Conservation (phyloP, 2,113 vertebrate species). For the Carettochelys insculpta region DNA sequence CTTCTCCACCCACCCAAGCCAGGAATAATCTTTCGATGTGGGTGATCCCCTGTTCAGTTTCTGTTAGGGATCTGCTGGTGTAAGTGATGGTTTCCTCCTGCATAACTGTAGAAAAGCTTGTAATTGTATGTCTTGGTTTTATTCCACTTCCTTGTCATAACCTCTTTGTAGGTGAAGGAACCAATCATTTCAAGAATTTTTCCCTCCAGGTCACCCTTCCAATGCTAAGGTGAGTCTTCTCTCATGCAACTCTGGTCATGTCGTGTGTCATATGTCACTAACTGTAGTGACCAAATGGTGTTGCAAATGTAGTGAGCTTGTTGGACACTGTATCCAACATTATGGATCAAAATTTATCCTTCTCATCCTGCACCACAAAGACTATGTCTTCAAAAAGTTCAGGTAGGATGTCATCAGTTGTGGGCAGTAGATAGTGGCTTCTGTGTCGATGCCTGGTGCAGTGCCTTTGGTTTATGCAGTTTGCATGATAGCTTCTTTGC, state of each 20-base stretch:
- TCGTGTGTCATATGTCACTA: not conserved
- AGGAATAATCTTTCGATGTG: not conserved
- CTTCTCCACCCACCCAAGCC: not conserved
- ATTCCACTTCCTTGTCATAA: not conserved
- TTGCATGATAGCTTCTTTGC: not conserved
- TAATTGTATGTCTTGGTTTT: not conserved
- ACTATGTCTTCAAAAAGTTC: not conserved
- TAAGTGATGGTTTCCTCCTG: not conserved
- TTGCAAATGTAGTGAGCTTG: not conserved
- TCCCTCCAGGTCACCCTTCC: not conserved
- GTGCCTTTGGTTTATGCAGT: not conserved
- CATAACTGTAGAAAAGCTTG: not conserved
- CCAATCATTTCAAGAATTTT: not conserved
- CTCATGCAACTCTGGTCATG: not conserved
- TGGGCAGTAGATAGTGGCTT: not conserved
- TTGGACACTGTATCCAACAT: not conserved
- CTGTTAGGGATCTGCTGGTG: not conserved
- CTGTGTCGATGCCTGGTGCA: not conserved
- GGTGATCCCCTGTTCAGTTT: not conserved
- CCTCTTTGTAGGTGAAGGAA: too few relatives aligned
- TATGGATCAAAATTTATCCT: not conserved
- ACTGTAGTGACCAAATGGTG: not conserved
- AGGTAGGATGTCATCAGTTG: not conserved
- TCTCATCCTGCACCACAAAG: too few relatives aligned
- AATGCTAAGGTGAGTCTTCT: not conserved